Conservation (phyloP, 2,797 vertebrate species). For the Molossus molossus region DNA sequence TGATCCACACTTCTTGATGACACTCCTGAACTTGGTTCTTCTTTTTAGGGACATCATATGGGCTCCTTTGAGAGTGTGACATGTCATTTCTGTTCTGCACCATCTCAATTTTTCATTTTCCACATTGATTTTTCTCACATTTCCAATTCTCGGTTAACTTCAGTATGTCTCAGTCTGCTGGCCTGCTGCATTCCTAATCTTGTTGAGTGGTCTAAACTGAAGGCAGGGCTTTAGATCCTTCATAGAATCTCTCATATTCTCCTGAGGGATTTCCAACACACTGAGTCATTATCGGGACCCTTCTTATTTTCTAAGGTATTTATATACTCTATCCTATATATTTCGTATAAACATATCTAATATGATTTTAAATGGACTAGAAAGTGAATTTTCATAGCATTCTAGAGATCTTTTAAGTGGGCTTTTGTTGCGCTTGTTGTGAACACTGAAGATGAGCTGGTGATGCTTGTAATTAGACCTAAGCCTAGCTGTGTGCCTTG, state of each 20-base stretch:
- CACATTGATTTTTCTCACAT: neutral
- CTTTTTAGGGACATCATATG: neutral
- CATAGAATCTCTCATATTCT: neutral
- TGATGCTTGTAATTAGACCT: neutral
- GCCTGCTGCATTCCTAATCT: neutral
- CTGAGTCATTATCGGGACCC: neutral
- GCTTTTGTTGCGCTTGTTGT: neutral
- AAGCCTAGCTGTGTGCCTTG: conserved; percentile 11
- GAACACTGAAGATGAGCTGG: neutral
- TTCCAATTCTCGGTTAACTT: neutral
- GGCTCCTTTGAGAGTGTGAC: neutral
- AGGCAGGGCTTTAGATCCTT: neutral
- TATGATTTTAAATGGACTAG: conserved; percentile 43
- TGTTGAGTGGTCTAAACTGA: neutral
- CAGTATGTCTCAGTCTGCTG: neutral
- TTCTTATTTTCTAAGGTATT: neutral
- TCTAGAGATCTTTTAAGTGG: neutral
- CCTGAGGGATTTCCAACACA: neutral
- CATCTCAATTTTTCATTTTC: neutral
- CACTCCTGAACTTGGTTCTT: neutral
- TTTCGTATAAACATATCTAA: neutral
- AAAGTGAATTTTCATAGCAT: neutral
- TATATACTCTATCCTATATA: neutral
- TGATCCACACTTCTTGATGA: conserved; percentile 22
- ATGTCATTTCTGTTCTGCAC: neutral